Percentiles rank a stretch among this genome's conserved stretches.
phyloP scores from a whole-genome alignment of 2,113 vertebrate species.

The Forbesichthys agassizii region DNA sequence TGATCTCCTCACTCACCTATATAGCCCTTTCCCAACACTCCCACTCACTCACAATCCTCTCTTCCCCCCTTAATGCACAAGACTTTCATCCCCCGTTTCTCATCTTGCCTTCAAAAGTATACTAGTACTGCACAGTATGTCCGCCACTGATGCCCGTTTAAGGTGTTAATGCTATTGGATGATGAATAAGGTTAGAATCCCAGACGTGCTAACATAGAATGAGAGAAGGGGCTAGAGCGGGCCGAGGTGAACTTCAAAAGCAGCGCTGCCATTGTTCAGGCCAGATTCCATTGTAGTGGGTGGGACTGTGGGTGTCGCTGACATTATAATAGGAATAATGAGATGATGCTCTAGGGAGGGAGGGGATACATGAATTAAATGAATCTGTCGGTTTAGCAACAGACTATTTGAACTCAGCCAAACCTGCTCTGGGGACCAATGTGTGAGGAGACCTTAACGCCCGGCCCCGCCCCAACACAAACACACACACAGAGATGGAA shows the following conservation, averaged over 20 bases:
- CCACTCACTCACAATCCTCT: neutral
- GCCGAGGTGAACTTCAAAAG: constrained; percentile 72
- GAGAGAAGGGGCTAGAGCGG: constrained; percentile 45
- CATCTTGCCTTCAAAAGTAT: constrained; percentile 38
- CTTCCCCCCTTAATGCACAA: constrained; percentile 7
- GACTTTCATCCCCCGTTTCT: constrained; percentile 26
- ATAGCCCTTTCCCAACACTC: neutral
- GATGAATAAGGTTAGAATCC: constrained; percentile 6
- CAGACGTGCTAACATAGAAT: constrained; percentile 49
- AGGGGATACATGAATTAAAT: constrained; percentile 65
- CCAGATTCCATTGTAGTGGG: constrained; percentile 73
- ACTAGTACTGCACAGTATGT: constrained; percentile 34
- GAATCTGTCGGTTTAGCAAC: constrained; percentile 58
- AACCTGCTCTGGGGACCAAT: constrained; percentile 35
- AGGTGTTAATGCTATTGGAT: constrained; percentile 29
- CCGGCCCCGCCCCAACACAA: neutral
- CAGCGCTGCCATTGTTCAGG: constrained; percentile 61
- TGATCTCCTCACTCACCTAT: constrained; percentile 13
- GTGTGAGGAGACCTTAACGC: constrained; percentile 12
- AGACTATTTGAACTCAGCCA: constrained; percentile 58
- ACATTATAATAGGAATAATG: constrained; percentile 77
- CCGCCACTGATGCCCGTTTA: constrained; percentile 51
- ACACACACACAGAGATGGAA: neutral
- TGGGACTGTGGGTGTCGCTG: constrained; percentile 74
- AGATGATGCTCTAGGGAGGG: constrained; percentile 68